These are phyloP conservation scores for Mythimna vitellina DNA, from an alignment of 2,888 invertebrate species.

Conservation along the genomic window DNA sequence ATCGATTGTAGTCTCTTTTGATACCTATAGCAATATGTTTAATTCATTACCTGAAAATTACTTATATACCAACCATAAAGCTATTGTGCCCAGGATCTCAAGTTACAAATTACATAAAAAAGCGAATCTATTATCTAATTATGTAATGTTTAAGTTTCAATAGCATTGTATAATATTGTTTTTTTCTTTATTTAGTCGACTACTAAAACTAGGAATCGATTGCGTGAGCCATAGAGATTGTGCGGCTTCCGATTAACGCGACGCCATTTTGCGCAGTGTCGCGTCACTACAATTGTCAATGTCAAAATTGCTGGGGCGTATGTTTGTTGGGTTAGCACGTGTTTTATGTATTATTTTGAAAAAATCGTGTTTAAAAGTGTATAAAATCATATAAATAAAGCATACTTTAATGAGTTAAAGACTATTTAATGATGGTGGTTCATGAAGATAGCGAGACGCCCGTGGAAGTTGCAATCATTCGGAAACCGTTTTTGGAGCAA, in stretches of 20 bases:
- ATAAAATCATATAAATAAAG: neutral
- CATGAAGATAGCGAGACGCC: slow-evolving; percentile 69
- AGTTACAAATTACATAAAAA: too few species aligned
- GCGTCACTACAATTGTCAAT: slow-evolving; percentile 44
- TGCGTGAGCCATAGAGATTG: neutral
- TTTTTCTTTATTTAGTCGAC: slow-evolving; percentile 25
- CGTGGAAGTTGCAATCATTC: slow-evolving; percentile 64
- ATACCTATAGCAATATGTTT: too few species aligned
- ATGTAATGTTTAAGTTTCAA: too few species aligned
- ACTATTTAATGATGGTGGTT: slow-evolving; percentile 72
- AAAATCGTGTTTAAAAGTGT: neutral
- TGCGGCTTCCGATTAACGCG: neutral
- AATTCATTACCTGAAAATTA: too few species aligned
- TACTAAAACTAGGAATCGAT: slow-evolving; percentile 2
- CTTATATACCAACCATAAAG: too few species aligned
- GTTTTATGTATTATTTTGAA: slow-evolving; percentile 15
- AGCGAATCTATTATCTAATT: too few species aligned
- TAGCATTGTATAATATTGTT: too few species aligned
- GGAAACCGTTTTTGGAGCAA: slow-evolving; percentile 67
- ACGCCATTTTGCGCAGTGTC: slow-evolving; percentile 2
- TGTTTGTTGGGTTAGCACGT: slow-evolving; percentile 35
- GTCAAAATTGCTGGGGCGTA: slow-evolving; percentile 32
- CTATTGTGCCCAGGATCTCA: too few species aligned
- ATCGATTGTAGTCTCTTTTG: neutral
- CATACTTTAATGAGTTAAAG: slow-evolving; percentile 15